Conservation (phyloP, 37 sponge, comb jelly and placozoan species). For the Petrosia ficiformis region DNA sequence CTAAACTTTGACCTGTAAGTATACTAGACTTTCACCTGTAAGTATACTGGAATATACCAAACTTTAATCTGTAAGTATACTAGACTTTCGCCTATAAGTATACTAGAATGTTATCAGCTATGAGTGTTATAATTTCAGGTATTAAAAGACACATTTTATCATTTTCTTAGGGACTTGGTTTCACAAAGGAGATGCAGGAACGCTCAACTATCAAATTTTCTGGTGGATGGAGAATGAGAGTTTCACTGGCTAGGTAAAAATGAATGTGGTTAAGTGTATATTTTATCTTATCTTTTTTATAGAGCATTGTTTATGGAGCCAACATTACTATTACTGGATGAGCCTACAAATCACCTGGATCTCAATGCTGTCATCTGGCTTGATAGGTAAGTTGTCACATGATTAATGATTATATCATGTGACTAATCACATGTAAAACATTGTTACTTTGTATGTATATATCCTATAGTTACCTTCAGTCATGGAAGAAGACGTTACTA, state of each 20-base stretch:
- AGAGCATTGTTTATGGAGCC: constrained; percentile 99
- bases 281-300: constrained; percentile 2
- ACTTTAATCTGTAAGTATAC: no score
- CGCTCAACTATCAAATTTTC: constrained; percentile 89
- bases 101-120: no score
- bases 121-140: no score
- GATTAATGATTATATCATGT: neutral
- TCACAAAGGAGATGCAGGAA: constrained; percentile 94
- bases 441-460: neutral
- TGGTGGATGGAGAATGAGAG: constrained; percentile 99
- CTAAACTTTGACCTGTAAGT: no score
- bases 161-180: constrained; percentile 83
- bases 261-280: neutral
- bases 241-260: constrained; percentile 91
- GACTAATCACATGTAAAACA: neutral
- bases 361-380: constrained; percentile 99
- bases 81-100: no score
- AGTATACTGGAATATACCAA: no score
- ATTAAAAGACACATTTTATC: no score
- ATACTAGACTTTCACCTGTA: no score
- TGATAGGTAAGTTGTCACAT: constrained; percentile 58
- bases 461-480: constrained; percentile 81
- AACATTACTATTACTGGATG: constrained; percentile 94
- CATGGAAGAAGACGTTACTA: constrained; percentile 98
- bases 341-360: constrained; percentile 99